Base-by-base conservation (phyloP, 2,797 vertebrate genomes). In the Oryzias sinensis region DNA sequence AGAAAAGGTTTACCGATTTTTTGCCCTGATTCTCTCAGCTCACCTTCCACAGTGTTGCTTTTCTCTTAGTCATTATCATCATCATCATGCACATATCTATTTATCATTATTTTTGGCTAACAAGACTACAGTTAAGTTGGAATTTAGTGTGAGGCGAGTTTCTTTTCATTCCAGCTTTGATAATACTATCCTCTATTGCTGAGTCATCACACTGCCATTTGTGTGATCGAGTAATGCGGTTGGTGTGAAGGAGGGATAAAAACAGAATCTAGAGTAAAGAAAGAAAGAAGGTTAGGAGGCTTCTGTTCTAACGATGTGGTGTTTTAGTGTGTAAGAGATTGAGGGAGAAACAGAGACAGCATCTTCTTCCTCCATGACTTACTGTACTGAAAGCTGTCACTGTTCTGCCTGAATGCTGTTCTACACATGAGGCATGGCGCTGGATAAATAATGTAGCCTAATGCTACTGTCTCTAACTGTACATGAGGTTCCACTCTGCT, bases 401-500 rank as follows among this genome's bases (percentile, higher is more conserved):
- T 79, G 76, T 78, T 82, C 68, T 65, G 27, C 62, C 53, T 82
- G 58, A 77, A 78, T 70, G 65, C 25, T 72, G 70, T 65, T 59
- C 18, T 59, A 74, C 71, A 68, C 69, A 66, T 4, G 6, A 62
- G 59, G 73, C 51, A 53, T 51, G 50, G 54, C 55, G 33, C 49
- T 53, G 49, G 74, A 77, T 84, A 76, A 84, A 81, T 82, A 82
- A 83, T 82, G 80, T 41, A 77, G 41, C 43, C 42, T 67, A 60
- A 78, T 78, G 64, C 65, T 60, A 50, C 73, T 70, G 65, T 64
- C 60, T 48, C 18, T 51, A 63, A 70, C 65, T 56, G 70, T 74
- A 79, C 71, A 76, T 61, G 59, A 73, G 74, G 80, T 72, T 74
- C 74, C 66, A 82, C 44, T 20, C 44, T 46, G 9, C 44, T 22